A percentile compares a stretch with the other conserved stretches of the same genome.
These are phyloP conservation scores for Tamias sibiricus DNA, from an alignment of 2,113 vertebrate genomes.

Conservation along the genomic window DNA sequence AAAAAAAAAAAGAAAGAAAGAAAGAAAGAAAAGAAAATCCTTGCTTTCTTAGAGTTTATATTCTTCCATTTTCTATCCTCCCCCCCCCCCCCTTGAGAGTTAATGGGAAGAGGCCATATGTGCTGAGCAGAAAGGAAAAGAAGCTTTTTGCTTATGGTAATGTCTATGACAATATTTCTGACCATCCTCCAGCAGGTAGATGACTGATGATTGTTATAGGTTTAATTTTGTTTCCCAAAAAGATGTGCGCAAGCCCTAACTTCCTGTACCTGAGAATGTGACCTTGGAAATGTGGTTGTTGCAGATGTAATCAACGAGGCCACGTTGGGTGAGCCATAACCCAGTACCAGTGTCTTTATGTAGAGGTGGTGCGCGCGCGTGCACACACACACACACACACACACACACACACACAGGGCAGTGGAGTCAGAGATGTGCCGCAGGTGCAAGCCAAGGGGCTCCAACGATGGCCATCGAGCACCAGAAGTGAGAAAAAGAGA, in stretches of 20 bases:
- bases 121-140: not conserved
- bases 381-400: too few species aligned
- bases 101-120: not conserved
- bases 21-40: too few species aligned
- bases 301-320: not conserved
- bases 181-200: not conserved
- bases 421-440: not conserved
- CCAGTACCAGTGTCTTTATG: not conserved
- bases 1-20: too few species aligned
- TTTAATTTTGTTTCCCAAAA: not conserved
- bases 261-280: not conserved
- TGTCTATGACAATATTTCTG: not conserved
- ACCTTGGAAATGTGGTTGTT: not conserved
- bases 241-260: not conserved
- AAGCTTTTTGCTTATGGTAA: not conserved
- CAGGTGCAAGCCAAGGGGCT: not conserved
- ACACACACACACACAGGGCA: accelerated
- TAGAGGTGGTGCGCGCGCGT: too few species aligned
- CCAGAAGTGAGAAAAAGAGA: not conserved
- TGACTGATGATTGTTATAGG: not conserved
- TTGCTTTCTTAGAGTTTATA: not conserved
- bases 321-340: not conserved
- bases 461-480: not conserved
- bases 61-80: not conserved
- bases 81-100: not conserved